phyloP scores from a whole-genome alignment of 2,797 vertebrate species.

The Benthosema pterotum region DNA sequence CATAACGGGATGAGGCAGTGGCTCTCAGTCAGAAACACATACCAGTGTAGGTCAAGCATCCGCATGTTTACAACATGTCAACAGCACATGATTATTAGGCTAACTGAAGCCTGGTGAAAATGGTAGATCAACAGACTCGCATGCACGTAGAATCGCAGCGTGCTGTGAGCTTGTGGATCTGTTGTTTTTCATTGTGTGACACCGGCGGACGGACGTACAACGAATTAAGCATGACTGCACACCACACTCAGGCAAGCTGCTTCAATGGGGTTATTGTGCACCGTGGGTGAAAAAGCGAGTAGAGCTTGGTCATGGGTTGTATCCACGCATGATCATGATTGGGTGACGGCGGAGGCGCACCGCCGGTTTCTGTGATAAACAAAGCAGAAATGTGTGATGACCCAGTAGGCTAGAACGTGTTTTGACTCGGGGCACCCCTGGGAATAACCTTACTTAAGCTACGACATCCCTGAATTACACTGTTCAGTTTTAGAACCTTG shows the following conservation, averaged over 20 bases:
- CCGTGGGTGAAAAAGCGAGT: constrained; percentile 28
- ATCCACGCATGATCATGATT: constrained; percentile 25
- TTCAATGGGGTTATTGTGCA: constrained; percentile 62
- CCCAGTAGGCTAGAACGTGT: background rate
- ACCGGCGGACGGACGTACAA: too few relatives aligned
- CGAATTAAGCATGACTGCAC: constrained; percentile 2
- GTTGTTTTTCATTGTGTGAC: too few relatives aligned
- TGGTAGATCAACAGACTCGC: too few relatives aligned
- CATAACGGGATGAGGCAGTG: constrained; percentile 38
- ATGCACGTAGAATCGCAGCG: too few relatives aligned
- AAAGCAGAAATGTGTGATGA: background rate
- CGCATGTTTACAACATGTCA: constrained; percentile 63
- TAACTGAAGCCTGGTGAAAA: constrained; percentile 19
- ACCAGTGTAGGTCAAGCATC: constrained; percentile 56
- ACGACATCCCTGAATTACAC: too few relatives aligned
- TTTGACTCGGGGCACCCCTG: too few relatives aligned
- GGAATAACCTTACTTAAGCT: too few relatives aligned
- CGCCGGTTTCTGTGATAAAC: constrained; percentile 6
- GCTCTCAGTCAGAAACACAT: constrained; percentile 59
- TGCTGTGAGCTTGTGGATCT: too few relatives aligned
- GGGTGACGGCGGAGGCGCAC: constrained; percentile 32
- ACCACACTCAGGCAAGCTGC: constrained; percentile 39
- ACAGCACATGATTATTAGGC: constrained; percentile 61
- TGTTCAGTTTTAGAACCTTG: too few relatives aligned
- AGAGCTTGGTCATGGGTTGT: constrained; percentile 56